Base-by-base conservation (phyloP, 2,888 invertebrate species). In the Cancer borealis region DNA sequence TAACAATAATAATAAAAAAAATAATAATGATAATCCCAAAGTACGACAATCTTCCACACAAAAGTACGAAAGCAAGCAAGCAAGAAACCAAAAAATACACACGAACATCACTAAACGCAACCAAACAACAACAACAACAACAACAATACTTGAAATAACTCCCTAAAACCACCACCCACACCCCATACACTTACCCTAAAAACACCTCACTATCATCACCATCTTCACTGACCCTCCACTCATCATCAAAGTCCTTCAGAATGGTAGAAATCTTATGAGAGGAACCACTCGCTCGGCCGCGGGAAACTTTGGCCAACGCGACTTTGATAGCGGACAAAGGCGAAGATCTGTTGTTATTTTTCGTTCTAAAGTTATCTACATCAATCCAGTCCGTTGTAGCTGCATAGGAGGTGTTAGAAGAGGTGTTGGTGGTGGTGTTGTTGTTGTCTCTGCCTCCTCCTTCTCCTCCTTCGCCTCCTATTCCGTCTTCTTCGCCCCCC, bases 161-260 rank as follows among this genome's bases (percentile, higher is more conserved):
- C 4, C 66, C 0, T 6, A n/a, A 66, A 21, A 14, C 4, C 66
- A n/a, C 3, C 0, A 66, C 4, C 0, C 21, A 66, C 66, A n/a
- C 21, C 4, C 21, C 66, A 30, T 12, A 26, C 26, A 79, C 90
- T 93, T 45, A 93, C 92, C 47, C 90, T 8, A 92, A 30, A 54
- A 92, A 92, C 5, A 12, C 90, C 2, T 91, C 87, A 17, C 91
- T 87, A 12, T 89, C 89, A 5, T 46, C 10, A 0, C 90, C 84
- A 8, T 93, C 93, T 47, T 91, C 93, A 26, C 39, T 87, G 30
- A 93, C 87, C 46, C 26, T 54, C 93, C 93, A 93, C 87, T 93
- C 93, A 45, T 93, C 91, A 26, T 93, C 91, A 39, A 93, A 21
- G n/a, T 93, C 93, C 87, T 46, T 91, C 12, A 93, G 91, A 10